Percentiles rank a stretch among this genome's conserved stretches.
Conservation (phyloP, 2,113 vertebrate species). For the Lagopus leucura region DNA sequence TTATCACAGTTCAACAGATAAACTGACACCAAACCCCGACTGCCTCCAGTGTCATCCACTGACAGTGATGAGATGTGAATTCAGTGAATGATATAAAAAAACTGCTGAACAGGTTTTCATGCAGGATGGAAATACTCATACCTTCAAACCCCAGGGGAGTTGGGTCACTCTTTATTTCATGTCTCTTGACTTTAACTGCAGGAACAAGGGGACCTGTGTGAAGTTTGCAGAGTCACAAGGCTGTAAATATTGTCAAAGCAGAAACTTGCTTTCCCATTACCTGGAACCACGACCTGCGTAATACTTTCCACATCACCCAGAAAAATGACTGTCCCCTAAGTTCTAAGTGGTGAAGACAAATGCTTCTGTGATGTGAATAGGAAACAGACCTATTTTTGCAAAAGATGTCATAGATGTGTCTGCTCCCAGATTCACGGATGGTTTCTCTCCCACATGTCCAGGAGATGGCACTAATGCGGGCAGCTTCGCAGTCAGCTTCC, state of each 20-base stretch:
- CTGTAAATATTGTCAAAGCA: constrained; percentile 32
- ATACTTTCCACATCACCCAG: neutral
- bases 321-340: neutral
- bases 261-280: neutral
- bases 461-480: neutral
- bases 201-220: constrained; percentile 87
- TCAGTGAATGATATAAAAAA: neutral
- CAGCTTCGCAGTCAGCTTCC: neutral
- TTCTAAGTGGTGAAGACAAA: neutral
- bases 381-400: neutral
- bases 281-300: neutral
- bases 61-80: constrained; percentile 17
- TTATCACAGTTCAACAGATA: neutral
- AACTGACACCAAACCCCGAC: neutral
- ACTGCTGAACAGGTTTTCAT: constrained; percentile 40
- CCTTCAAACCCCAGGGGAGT: constrained; percentile 94
- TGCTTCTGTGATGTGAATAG: neutral
- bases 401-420: neutral
- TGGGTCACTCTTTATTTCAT: constrained; percentile 94
- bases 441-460: neutral
- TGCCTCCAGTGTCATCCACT: neutral
- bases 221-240: constrained; percentile 72
- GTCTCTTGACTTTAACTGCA: constrained; percentile 91
- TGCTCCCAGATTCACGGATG: neutral
- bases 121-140: constrained; percentile 76